Evolutionary conservation across 2,888 invertebrate genomes (phyloP), one percentile per base, ranked within the genome.

Genomic region (Autographa pulchrina): DNA sequence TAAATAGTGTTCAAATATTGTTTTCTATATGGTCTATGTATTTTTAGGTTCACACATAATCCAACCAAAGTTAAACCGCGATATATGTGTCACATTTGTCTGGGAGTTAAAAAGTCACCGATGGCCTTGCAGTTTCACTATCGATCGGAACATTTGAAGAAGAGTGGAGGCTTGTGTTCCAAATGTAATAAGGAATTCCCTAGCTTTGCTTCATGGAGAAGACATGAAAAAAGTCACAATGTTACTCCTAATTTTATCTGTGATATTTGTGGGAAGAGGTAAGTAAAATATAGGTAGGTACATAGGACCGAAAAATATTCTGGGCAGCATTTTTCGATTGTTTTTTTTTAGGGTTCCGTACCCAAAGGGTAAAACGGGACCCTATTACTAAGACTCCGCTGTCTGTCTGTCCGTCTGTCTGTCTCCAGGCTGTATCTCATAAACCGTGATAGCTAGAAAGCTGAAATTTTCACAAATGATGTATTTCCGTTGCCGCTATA

Each of bases 121-220:
- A 9, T 86, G 0, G 72, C 78, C 0, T 78, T 92, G 7, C 87
- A 93, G 77, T 93, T 89, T 70, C 93, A 93, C 73, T 93, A 92
- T 62, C 87, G 93, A 68, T 83, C 84, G 5, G 80, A 76, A 2
- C 93, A 93, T 82, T 86, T 93, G 61, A 82, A 87, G 4, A 89
- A 88, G 70, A 65, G 62, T 0, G 92, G 92, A 1, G 92, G 93
- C 0, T 77, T 85, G 66, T 93, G 93, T 60, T 72, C 81, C 0
- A 62, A 79, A 14, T 93, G 93, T 64, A 73, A 83, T 56, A 89
- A 85, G 73, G 78, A 79, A 59, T 92, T 84, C 70, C 68, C 20
- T 1, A 56, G n/a, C 16, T 84, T 85, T 41, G 87, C 70, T 48
- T 62, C 70, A 0, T 93, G 88, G 88, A 85, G 85, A 63, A 85